Evolutionary conservation across 53 echinoderm and acorn worm species (phyloP).

Genomic region (Luidia sarsii): DNA sequence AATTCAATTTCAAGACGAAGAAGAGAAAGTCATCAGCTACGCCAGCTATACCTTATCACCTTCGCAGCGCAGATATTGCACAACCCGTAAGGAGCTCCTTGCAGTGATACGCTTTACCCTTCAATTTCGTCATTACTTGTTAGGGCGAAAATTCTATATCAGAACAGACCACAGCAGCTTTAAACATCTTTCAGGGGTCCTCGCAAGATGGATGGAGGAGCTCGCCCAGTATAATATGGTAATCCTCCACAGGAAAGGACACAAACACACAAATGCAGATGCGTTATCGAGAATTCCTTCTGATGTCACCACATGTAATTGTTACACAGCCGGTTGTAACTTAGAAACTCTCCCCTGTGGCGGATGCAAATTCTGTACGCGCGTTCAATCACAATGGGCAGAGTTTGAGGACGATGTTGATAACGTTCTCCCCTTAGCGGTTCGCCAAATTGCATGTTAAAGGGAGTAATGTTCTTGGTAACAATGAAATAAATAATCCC

Average conservation of each 20-base stretch:
- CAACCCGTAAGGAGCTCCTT: conserved; percentile 44
- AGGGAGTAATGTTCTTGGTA: neutral
- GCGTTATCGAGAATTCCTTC: conserved; percentile 31
- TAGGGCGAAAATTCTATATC: conserved; percentile 40
- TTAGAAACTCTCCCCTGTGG: conserved; percentile 44
- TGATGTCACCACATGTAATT: neutral
- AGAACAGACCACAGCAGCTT: conserved; percentile 55
- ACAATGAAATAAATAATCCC: neutral
- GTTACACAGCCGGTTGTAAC: conserved; percentile 23
- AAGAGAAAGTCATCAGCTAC: conserved; percentile 29
- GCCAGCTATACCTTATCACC: conserved; percentile 18
- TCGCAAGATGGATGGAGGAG: conserved; percentile 75
- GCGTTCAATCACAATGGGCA: conserved; percentile 29
- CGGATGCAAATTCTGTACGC: conserved; percentile 30
- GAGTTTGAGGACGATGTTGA: conserved; percentile 24
- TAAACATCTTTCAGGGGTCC: conserved; percentile 20
- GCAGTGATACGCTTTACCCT: conserved; percentile 26
- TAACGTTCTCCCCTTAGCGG: neutral
- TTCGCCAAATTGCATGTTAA: neutral
- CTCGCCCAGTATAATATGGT: conserved; percentile 66
- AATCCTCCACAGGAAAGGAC: no score
- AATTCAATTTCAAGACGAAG: conserved; percentile 19
- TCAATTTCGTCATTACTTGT: conserved; percentile 43
- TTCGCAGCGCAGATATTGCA: conserved; percentile 40
- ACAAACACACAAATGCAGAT: conserved; percentile 53